Conservation (phyloP, 1,140 invertebrate genomes). For the Limonius californicus region DNA sequence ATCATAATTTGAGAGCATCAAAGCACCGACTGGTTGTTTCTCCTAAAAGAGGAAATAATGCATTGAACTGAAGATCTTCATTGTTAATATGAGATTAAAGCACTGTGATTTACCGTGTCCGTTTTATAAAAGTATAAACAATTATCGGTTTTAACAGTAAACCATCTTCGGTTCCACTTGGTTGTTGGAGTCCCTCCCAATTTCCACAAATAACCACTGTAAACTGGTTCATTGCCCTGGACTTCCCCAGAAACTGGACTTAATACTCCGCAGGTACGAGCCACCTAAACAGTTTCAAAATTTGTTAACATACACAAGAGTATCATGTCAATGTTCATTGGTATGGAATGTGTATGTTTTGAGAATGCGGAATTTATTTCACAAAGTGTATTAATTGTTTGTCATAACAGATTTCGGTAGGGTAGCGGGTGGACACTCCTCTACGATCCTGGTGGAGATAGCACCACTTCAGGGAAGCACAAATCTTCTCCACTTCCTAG, state of each 20-base stretch:
- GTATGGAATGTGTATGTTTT: no score
- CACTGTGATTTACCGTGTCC: constrained; percentile 74
- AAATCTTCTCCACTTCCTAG: no score
- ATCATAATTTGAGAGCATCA: constrained; percentile 80
- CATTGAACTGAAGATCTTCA: neutral
- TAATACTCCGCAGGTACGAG: constrained; percentile 76
- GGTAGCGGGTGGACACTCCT: no score
- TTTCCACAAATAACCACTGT: constrained; percentile 77
- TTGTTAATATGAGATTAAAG: no score
- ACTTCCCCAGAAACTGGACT: constrained; percentile 59
- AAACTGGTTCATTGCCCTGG: constrained; percentile 58
- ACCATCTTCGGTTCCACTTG: constrained; percentile 88
- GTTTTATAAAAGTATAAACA: constrained; percentile 95
- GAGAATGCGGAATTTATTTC: no score
- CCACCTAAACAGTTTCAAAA: constrained; percentile 56
- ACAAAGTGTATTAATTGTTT: no score
- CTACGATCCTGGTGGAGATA: no score
- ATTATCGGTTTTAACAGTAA: constrained; percentile 84
- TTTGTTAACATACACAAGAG: no score
- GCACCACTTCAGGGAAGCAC: no score
- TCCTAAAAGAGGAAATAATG: constrained; percentile 54
- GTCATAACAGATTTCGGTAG: no score
- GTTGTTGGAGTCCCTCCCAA: constrained; percentile 59
- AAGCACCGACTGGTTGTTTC: constrained; percentile 82
- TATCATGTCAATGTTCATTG: no score